Evolutionary conservation across 2,888 invertebrate species (phyloP).

Genomic region (Spilarctia lutea): DNA sequence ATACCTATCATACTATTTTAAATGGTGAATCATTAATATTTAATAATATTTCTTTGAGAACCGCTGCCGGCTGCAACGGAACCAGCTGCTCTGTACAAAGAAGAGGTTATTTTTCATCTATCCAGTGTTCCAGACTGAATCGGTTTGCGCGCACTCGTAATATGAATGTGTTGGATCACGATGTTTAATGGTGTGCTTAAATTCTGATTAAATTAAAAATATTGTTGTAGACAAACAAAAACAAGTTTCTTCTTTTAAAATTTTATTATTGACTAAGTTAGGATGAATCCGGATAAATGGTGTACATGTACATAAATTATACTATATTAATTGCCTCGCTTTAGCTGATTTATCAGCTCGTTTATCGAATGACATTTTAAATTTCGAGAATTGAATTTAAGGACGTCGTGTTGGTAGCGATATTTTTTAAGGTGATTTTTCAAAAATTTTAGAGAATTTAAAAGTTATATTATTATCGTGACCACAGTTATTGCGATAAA

Average conservation of each 20-base stretch:
- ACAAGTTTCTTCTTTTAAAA: background rate
- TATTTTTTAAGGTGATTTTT: no score
- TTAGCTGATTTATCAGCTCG: no score
- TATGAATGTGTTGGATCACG: constrained; percentile 2
- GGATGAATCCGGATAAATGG: no score
- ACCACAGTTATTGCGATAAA: no score
- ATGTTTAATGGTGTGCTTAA: background rate
- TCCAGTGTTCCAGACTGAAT: background rate
- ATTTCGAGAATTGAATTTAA: no score
- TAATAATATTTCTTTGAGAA: background rate
- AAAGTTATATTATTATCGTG: no score
- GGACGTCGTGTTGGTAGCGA: no score
- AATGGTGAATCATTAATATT: constrained; percentile 5
- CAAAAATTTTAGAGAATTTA: no score
- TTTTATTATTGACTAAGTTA: background rate
- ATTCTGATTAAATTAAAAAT: background rate
- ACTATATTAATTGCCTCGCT: no score
- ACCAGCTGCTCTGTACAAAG: constrained; percentile 4
- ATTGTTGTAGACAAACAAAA: background rate
- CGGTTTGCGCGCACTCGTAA: background rate
- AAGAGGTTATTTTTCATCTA: constrained; percentile 11
- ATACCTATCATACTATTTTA: background rate
- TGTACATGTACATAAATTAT: no score
- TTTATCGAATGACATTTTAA: no score
- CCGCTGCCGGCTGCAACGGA: background rate